Base-by-base conservation (phyloP, 2,113 vertebrate species). In the Pao palembangensis region DNA sequence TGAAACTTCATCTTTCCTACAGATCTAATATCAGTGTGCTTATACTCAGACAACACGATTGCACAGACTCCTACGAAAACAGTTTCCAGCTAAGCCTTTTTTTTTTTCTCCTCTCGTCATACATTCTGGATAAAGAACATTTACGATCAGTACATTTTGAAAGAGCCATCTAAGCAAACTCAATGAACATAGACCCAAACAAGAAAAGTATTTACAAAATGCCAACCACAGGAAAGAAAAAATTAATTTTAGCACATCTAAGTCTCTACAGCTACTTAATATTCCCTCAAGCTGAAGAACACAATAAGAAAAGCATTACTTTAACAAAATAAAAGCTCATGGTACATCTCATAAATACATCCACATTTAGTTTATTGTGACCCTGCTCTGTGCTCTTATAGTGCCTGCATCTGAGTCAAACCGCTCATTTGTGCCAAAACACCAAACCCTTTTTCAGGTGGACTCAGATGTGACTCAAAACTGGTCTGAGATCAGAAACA, bases 51-150 rank as follows among this genome's bases (percentile, higher is more conserved):
- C 86, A 46, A 87, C 80, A 87, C 78, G 47, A 73, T 83, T 77
- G 79, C 76, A 85, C 83, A 82, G 79, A 84, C 70, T 83, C 71
- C 75, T 83, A 87, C 67, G 19, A 79, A 81, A 81, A 83, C 80
- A 81, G 73, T 81, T 77, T 82, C 74, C 73, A 75, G 61, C 80
- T 61, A 60, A 64, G 58, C 54, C 50, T 0, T 67, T 56, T 64
- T 62, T 72, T 61, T 73, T 73, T 61, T 73, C 64, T 76, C 58
- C 59, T 79, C 64, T 67, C 57, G 1, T 69, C 55, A 55, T 84
- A 89, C 88, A 87, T 88, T 88, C 85, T 77, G 59, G 25, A 80
- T 72, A 73, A 78, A 74, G 76, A 84, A 89, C 88, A 83, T 78
- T 80, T 81, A 88, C 71, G 59, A 82, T 75, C 76, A 10, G 61